These are phyloP conservation scores for Dyspetes luteomarginatus DNA, from an alignment of 2,888 invertebrate genomes.

Conservation along the genomic window DNA sequence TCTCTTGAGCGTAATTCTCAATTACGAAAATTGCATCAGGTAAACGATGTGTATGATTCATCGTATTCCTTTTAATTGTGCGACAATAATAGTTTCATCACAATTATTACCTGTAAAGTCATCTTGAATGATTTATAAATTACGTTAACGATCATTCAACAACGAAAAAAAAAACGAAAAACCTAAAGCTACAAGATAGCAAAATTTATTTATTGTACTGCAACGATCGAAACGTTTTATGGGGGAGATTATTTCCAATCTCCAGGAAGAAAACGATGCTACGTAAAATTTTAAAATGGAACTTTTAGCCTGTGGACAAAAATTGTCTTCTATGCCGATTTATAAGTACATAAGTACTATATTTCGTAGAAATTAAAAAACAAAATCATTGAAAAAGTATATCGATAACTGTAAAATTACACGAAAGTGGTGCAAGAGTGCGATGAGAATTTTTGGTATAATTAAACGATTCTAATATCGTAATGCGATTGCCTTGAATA, in stretches of 20 bases:
- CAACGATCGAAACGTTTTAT: background rate
- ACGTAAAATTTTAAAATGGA: background rate
- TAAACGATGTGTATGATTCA: slow-evolving; percentile 2
- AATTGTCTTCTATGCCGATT: slow-evolving; percentile 25
- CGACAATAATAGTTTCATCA: slow-evolving; percentile 56
- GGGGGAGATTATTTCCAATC: background rate
- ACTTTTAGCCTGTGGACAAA: slow-evolving; percentile 33
- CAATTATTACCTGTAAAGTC: slow-evolving; percentile 33
- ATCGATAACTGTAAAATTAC: slow-evolving; percentile 16
- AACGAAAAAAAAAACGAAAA: slow-evolving; percentile 31
- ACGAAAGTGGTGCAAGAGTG: slow-evolving; percentile 29
- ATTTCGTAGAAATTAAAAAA: slow-evolving; percentile 38
- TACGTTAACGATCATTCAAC: slow-evolving; percentile 30
- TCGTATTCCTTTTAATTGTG: slow-evolving; percentile 48
- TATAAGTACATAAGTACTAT: slow-evolving; percentile 22
- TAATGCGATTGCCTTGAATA: slow-evolving; percentile 61
- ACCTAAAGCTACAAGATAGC: background rate
- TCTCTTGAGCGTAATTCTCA: slow-evolving; percentile 4
- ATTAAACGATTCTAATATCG: slow-evolving; percentile 53
- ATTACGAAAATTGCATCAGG: slow-evolving; percentile 20
- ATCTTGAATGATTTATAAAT: background rate
- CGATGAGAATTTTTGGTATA: slow-evolving; percentile 40
- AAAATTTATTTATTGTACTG: slow-evolving; percentile 13
- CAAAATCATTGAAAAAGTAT: slow-evolving; percentile 8
- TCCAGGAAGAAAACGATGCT: background rate